Conservation (phyloP, 1,140 invertebrate genomes). For the Cydia splendana region DNA sequence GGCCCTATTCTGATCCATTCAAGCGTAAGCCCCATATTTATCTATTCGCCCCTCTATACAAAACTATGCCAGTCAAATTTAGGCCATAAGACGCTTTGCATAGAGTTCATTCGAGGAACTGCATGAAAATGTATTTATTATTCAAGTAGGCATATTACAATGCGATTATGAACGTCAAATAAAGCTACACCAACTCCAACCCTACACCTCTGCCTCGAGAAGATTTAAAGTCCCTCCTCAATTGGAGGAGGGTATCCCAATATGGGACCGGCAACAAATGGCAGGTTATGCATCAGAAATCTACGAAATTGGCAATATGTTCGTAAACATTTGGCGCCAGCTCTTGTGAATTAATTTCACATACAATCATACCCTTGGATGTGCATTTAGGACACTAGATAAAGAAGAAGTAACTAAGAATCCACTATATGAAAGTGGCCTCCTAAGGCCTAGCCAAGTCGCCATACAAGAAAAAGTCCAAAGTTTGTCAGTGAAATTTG, state of each 20-base stretch:
- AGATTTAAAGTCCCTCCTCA: too few relatives aligned
- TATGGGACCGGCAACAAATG: too few relatives aligned
- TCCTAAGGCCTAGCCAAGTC: too few relatives aligned
- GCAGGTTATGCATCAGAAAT: not conserved
- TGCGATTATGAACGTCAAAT: too few relatives aligned
- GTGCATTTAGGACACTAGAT: not conserved
- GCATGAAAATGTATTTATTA: not conserved
- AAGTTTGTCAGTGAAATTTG: too few relatives aligned
- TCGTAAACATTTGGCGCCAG: not conserved
- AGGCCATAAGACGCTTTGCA: not conserved
- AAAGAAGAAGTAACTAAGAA: too few relatives aligned
- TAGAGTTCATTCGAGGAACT: not conserved
- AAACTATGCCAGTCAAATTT: not conserved
- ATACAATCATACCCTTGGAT: not conserved
- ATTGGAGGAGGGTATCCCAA: too few relatives aligned
- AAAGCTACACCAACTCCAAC: too few relatives aligned
- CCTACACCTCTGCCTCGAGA: too few relatives aligned
- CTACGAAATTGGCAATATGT: not conserved
- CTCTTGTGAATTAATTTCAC: not conserved
- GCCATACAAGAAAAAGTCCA: too few relatives aligned
- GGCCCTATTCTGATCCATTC: not conserved
- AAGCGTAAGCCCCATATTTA: conserved; percentile 2
- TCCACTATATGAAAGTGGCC: too few relatives aligned
- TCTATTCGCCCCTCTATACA: not conserved
- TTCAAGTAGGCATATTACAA: too few relatives aligned